These are phyloP conservation scores for Campoletis sonorensis DNA, from an alignment of 1,140 invertebrate genomes.

Conservation along the genomic window DNA sequence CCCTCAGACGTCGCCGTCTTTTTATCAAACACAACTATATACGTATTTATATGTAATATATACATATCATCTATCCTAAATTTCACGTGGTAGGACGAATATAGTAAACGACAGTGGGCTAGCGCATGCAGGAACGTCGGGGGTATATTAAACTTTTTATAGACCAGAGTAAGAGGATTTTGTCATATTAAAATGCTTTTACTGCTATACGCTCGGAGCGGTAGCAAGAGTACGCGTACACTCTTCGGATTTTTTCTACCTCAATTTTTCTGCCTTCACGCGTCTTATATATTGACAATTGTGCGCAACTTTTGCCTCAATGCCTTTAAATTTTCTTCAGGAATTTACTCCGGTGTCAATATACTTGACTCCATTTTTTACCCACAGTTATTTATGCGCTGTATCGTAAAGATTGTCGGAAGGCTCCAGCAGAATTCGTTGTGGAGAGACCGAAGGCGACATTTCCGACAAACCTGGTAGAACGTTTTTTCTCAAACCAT, in stretches of 20 bases:
- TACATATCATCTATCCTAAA: not conserved
- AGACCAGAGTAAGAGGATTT: constrained; percentile 62
- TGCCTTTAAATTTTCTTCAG: constrained; percentile 23
- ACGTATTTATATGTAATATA: not conserved
- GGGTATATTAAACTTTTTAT: constrained; percentile 67
- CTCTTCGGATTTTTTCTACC: constrained; percentile 40
- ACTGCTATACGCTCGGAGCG: constrained; percentile 38
- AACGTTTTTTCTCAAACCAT: too few relatives aligned
- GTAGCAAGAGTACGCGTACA: constrained; percentile 5
- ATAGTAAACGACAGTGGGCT: constrained; percentile 15
- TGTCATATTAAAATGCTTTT: constrained; percentile 63
- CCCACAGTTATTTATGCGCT: not conserved
- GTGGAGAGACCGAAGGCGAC: too few relatives aligned
- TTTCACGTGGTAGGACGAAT: constrained; percentile 16
- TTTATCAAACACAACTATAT: not conserved
- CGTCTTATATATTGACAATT: not conserved
- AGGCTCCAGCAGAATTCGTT: too few relatives aligned
- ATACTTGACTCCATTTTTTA: constrained; percentile 29
- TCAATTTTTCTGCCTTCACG: constrained; percentile 34
- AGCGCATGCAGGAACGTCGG: constrained; percentile 44
- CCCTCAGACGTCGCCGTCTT: constrained; percentile 47
- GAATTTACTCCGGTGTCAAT: not conserved
- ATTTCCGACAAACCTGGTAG: too few relatives aligned
- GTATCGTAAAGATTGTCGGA: too few relatives aligned
- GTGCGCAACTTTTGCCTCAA: not conserved